These are phyloP conservation scores for Morus bassanus DNA, from an alignment of 2,797 vertebrate genomes.

Conservation along the genomic window DNA sequence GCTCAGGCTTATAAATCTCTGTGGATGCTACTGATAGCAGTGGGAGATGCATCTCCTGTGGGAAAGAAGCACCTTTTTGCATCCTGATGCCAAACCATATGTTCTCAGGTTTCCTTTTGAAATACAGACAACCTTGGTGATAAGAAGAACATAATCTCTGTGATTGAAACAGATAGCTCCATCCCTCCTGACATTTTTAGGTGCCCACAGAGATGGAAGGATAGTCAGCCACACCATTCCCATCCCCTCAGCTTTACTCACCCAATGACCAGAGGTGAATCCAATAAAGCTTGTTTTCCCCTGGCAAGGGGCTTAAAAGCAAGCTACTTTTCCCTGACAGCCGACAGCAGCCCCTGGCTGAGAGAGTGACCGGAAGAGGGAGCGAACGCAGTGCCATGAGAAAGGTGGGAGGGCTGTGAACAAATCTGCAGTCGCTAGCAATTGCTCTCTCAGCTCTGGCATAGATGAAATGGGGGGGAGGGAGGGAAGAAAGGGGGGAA, in stretches of 20 bases:
- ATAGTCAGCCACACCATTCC: neutral
- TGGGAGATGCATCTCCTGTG: neutral
- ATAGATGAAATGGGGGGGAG: neutral
- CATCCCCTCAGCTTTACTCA: neutral
- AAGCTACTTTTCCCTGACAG: neutral
- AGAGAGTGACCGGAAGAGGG: neutral
- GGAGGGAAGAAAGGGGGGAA: neutral
- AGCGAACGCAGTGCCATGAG: fast-evolving
- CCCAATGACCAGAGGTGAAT: fast-evolving
- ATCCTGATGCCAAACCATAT: neutral
- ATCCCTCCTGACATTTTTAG: neutral
- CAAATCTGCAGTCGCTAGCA: neutral
- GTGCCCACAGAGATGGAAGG: neutral
- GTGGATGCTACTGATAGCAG: neutral
- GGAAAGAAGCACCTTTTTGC: neutral
- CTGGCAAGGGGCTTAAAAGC: neutral
- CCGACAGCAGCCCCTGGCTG: neutral
- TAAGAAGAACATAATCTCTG: neutral
- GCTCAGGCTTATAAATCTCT: neutral
- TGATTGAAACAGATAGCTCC: neutral
- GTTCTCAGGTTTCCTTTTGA: neutral
- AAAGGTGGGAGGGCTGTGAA: neutral
- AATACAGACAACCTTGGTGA: neutral
- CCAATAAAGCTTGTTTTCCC: neutral
- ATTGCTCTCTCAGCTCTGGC: neutral